phyloP scores from a whole-genome alignment of 37 sponge, comb jelly and placozoan genomes.

The Oopsacas minuta region DNA sequence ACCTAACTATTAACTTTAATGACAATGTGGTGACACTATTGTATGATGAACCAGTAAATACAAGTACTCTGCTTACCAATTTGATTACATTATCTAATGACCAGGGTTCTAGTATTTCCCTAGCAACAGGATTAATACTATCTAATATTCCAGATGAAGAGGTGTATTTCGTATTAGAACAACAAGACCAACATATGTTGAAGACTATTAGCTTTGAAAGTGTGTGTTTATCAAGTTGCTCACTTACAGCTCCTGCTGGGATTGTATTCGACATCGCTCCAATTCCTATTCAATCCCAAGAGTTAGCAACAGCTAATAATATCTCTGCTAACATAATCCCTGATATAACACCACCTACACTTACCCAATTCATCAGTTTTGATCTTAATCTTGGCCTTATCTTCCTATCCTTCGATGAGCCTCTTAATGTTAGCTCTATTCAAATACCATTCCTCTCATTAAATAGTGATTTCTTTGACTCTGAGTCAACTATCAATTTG shows the following conservation, averaged over 20 bases:
- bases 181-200: background rate
- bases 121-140: background rate
- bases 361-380: slow-evolving; percentile 37
- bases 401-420: slow-evolving; percentile 58
- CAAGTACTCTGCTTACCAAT: background rate
- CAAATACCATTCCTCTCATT: slow-evolving; percentile 21
- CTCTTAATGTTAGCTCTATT: slow-evolving; percentile 32
- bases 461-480: slow-evolving; percentile 43
- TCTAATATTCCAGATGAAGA: background rate
- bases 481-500: slow-evolving; percentile 33
- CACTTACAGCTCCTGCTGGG: background rate
- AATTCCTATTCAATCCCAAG: slow-evolving; percentile 37
- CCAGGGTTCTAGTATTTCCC: background rate
- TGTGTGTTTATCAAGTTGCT: background rate
- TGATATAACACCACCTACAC: slow-evolving; percentile 42
- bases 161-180: background rate
- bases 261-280: slow-evolving; percentile 52
- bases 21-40: slow-evolving; percentile 41
- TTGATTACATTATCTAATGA: background rate
- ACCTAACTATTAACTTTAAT: slow-evolving; percentile 44
- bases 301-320: background rate
- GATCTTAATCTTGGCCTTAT: slow-evolving; percentile 45
- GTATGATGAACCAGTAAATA: slow-evolving; percentile 68
- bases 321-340: slow-evolving; percentile 22
- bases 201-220: background rate